phyloP scores from a whole-genome alignment of 2,888 invertebrate genomes.

The Aphodius granarius region DNA sequence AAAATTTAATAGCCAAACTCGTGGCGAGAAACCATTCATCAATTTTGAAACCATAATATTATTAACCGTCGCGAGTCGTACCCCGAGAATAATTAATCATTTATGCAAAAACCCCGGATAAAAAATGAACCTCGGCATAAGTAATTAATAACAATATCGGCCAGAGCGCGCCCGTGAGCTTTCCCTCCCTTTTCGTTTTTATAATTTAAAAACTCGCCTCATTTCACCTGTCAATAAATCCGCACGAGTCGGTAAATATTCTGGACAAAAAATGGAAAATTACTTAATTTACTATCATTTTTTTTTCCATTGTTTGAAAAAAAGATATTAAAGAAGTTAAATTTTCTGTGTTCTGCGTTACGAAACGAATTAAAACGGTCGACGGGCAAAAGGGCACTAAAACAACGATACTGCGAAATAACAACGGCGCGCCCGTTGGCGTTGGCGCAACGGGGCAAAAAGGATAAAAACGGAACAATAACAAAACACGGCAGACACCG shows the following conservation, averaged over 20 bases:
- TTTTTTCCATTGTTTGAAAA: too few species aligned
- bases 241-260: neutral
- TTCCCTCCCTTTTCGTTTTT: neutral
- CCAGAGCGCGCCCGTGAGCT: neutral
- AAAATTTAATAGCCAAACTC: neutral
- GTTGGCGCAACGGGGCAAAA: neutral
- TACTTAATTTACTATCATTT: too few species aligned
- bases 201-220: neutral
- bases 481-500: neutral
- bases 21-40: neutral
- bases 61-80: neutral
- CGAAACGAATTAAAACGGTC: neutral
- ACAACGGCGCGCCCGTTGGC: neutral
- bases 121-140: neutral
- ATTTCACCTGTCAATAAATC: neutral
- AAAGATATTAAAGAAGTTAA: too few species aligned
- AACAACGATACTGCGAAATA: neutral
- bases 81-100: neutral
- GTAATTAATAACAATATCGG: neutral
- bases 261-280: neutral
- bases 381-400: neutral
- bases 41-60: neutral
- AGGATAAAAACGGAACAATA: neutral
- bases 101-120: neutral
- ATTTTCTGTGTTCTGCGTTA: neutral